phyloP scores from a whole-genome alignment of 2,113 vertebrate species.

The Pseudorectes ferrugineus region DNA sequence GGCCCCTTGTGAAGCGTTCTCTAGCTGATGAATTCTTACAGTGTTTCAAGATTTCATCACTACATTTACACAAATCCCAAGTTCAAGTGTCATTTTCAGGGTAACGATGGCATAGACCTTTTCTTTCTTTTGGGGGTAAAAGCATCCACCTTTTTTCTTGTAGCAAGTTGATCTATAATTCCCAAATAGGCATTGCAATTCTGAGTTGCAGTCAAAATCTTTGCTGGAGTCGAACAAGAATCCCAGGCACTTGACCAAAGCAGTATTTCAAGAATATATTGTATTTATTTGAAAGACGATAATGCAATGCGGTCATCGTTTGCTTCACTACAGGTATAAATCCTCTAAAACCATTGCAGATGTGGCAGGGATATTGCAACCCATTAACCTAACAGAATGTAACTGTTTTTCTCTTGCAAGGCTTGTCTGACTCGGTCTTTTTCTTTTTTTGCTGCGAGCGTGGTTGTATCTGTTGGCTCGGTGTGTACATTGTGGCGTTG shows the following conservation, averaged over 20 bases:
- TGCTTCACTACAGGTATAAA: slow-evolving; percentile 57
- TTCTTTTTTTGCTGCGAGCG: background rate
- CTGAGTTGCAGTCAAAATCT: background rate
- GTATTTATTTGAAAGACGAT: slow-evolving; percentile 58
- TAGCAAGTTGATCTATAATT: background rate
- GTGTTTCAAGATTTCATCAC: background rate
- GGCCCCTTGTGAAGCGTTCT: background rate
- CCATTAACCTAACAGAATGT: slow-evolving; percentile 58
- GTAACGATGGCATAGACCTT: background rate
- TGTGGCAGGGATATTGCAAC: slow-evolving; percentile 60
- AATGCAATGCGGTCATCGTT: slow-evolving; percentile 59
- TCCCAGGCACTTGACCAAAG: slow-evolving; percentile 41
- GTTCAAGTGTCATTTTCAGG: background rate
- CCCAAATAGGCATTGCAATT: background rate
- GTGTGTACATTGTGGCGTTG: background rate
- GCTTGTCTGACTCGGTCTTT: background rate
- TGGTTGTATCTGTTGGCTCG: background rate
- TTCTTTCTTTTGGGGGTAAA: background rate
- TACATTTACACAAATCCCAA: background rate
- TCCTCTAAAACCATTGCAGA: slow-evolving; percentile 57
- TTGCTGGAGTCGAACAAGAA: background rate
- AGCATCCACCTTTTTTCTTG: background rate
- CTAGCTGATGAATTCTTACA: background rate
- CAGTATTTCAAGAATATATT: slow-evolving; percentile 49
- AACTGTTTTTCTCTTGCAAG: slow-evolving; percentile 46